A percentile compares a stretch with the other conserved stretches of the same genome.
Evolutionary conservation across 2,888 invertebrate species (phyloP).

Genomic region (Glyphotaelius pellucidus): DNA sequence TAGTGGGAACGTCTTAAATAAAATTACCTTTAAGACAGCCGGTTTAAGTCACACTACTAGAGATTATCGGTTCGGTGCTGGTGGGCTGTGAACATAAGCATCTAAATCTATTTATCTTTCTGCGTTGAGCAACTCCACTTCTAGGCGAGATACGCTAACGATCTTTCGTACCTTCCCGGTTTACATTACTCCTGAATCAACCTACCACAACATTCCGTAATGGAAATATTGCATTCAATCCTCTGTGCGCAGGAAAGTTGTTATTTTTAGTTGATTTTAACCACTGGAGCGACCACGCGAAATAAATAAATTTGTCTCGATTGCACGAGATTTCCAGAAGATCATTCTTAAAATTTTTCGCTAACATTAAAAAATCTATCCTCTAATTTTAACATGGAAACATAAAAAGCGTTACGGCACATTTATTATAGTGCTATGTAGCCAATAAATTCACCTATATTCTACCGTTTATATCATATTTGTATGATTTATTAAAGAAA

Average conservation of each 20-base stretch:
- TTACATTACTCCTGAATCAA: background rate
- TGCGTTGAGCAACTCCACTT: background rate
- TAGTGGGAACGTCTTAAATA: too few relatives aligned
- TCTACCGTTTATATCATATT: too few relatives aligned
- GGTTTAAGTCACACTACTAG: background rate
- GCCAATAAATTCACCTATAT: too few relatives aligned
- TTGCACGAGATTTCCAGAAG: too few relatives aligned
- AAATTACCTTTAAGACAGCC: background rate
- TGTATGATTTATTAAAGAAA: too few relatives aligned
- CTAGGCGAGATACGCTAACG: background rate
- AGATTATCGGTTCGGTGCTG: background rate
- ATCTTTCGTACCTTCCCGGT: background rate
- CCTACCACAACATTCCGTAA: background rate
- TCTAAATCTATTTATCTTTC: conserved; percentile 30
- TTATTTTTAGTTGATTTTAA: background rate
- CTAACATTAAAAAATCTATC: too few relatives aligned
- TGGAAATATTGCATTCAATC: background rate
- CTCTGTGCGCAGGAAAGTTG: background rate
- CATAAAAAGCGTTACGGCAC: too few relatives aligned
- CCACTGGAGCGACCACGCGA: too few relatives aligned
- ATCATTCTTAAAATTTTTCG: too few relatives aligned
- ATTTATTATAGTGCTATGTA: too few relatives aligned
- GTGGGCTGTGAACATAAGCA: conserved; percentile 26
- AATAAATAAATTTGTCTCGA: too few relatives aligned
- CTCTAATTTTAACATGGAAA: too few relatives aligned